Percentiles rank a stretch among this genome's conserved stretches.
Conservation (phyloP, 2,888 invertebrate species). For the Caenorhabditis macrosperma region DNA sequence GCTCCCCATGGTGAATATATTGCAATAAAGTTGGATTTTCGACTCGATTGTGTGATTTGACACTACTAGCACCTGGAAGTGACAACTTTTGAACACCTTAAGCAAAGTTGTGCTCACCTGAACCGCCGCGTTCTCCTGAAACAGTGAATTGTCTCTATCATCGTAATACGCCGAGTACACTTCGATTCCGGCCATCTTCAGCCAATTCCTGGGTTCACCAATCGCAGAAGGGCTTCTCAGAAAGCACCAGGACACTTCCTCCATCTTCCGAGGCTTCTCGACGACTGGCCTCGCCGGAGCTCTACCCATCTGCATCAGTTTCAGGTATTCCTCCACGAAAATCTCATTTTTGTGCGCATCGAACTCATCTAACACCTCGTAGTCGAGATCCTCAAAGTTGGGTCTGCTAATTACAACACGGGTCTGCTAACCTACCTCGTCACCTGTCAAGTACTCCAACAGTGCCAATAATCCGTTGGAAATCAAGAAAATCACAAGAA, state of each 20-base stretch:
- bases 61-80: constrained; percentile 68
- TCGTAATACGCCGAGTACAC: constrained; percentile 78
- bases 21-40: constrained; percentile 59
- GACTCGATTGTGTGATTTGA: constrained; percentile 59
- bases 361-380: constrained; percentile 26
- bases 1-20: constrained; percentile 56
- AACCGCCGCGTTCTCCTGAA: constrained; percentile 61
- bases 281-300: constrained; percentile 64
- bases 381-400: constrained; percentile 6
- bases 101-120: constrained; percentile 68
- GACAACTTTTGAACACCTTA: too few species aligned
- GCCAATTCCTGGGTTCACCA: constrained; percentile 46
- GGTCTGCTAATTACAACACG: too few species aligned
- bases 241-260: constrained; percentile 64
- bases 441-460: too few species aligned
- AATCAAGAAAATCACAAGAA: too few species aligned
- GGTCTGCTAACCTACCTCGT: too few species aligned
- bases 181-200: constrained; percentile 60
- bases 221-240: constrained; percentile 26
- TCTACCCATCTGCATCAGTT: constrained; percentile 39
- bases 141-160: constrained; percentile 70
- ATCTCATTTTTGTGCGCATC: constrained; percentile 33
- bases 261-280: constrained; percentile 48
- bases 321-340: constrained; percentile 50
- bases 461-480: too few species aligned